Percentiles rank a stretch among this genome's conserved stretches.
Evolutionary conservation across 2,888 invertebrate species (phyloP).

Genomic region (Notodonta ziczac): DNA sequence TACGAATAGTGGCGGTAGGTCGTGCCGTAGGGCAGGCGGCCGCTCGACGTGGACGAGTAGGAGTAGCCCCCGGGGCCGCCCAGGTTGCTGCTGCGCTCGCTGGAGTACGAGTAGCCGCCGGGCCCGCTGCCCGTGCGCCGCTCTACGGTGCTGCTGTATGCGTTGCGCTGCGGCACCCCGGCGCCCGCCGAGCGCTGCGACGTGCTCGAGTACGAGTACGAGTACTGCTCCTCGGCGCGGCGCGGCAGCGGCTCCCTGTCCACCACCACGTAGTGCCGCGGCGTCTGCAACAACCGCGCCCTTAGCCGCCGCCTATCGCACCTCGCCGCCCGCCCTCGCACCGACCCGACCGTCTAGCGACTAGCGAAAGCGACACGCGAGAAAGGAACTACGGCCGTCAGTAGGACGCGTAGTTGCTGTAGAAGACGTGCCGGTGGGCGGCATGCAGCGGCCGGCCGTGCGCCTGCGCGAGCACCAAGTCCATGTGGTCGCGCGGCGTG

Average conservation of each 20-base stretch:
- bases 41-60: constrained; percentile 91
- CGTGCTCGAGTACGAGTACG: constrained; percentile 91
- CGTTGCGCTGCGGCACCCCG: constrained; percentile 85
- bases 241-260: constrained; percentile 89
- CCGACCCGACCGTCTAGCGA: constrained; percentile 63
- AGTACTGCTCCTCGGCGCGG: constrained; percentile 92
- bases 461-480: constrained; percentile 85
- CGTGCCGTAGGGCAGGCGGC: constrained; percentile 93
- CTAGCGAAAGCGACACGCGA: constrained; percentile 80
- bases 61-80: constrained; percentile 94
- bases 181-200: constrained; percentile 79
- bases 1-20: constrained; percentile 94
- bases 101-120: constrained; percentile 90
- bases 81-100: constrained; percentile 89
- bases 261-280: constrained; percentile 94
- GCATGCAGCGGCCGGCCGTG: constrained; percentile 83
- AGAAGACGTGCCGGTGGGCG: constrained; percentile 79
- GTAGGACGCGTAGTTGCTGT: constrained; percentile 81
- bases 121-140: constrained; percentile 88
- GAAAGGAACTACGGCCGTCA: constrained; percentile 54
- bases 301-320: constrained; percentile 60
- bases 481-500: constrained; percentile 87
- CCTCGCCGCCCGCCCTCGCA: constrained; percentile 65
- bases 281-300: constrained; percentile 90
- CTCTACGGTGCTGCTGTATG: constrained; percentile 89